Percentiles rank a stretch among this genome's conserved stretches.
phyloP scores from a whole-genome alignment of 2,797 vertebrate genomes.

The Thalassophryne amazonica region DNA sequence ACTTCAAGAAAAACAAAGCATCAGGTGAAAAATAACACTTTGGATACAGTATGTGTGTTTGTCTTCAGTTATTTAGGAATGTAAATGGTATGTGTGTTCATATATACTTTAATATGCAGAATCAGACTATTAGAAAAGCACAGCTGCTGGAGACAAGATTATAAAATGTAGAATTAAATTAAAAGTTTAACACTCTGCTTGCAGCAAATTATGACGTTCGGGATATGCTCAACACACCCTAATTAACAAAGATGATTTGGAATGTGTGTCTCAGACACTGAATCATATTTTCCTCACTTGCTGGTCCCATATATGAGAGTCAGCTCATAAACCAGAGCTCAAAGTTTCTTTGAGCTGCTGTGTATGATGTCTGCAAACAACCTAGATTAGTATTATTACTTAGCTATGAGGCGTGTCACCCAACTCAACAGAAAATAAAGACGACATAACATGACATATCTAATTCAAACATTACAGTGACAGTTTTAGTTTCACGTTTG shows the following conservation, averaged over 20 bases:
- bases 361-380: too few species aligned
- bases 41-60: background rate
- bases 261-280: constrained; percentile 20
- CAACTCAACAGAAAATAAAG: too few species aligned
- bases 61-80: background rate
- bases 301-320: constrained; percentile 15
- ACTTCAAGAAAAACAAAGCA: too few species aligned
- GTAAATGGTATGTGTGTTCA: constrained; percentile 4
- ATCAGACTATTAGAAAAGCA: constrained; percentile 41
- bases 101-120: constrained; percentile 15
- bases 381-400: constrained; percentile 11
- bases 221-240: constrained; percentile 78
- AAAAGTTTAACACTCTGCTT: constrained; percentile 48
- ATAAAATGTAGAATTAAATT: constrained; percentile 55
- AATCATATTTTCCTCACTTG: background rate
- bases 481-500: constrained; percentile 10
- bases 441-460: too few species aligned
- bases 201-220: constrained; percentile 28
- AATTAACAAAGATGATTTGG: constrained; percentile 5
- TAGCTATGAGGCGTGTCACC: too few species aligned
- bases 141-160: constrained; percentile 38
- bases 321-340: too few species aligned
- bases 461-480: background rate
- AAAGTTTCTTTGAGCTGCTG: too few species aligned
- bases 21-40: background rate